Evolutionary conservation across 1,140 invertebrate species (phyloP).

Genomic region (Lasioglossum albipes): DNA sequence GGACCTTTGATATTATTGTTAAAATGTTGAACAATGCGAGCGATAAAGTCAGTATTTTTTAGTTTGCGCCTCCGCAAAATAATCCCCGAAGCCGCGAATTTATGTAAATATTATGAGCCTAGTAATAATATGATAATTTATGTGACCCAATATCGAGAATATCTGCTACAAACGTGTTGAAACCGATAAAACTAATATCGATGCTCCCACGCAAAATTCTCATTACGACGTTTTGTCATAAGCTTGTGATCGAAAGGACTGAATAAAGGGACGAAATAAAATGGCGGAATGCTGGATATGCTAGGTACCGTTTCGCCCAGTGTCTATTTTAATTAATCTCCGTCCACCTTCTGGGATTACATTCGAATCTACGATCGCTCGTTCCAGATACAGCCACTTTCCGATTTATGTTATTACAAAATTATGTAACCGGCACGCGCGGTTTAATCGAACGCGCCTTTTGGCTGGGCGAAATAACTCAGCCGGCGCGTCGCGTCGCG

Average conservation of each 20-base stretch:
- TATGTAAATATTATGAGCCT: background rate
- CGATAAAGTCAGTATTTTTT: no score
- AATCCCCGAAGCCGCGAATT: no score
- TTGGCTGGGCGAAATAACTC: background rate
- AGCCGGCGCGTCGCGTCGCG: background rate
- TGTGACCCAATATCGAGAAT: background rate
- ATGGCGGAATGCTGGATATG: no score
- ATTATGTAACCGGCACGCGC: conserved; percentile 24
- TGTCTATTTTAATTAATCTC: conserved; percentile 2
- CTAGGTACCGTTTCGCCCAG: background rate
- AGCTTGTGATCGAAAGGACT: no score
- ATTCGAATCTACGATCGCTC: conserved; percentile 8
- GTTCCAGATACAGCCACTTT: background rate
- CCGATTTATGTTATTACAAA: conserved; percentile 19
- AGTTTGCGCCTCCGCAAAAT: no score
- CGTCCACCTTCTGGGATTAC: background rate
- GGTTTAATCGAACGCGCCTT: conserved; percentile 27
- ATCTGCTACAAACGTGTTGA: background rate
- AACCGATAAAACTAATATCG: background rate
- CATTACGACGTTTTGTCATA: no score
- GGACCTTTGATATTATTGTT: no score
- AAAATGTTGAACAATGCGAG: no score
- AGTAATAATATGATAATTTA: background rate
- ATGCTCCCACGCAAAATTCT: background rate
- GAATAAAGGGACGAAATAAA: no score